A percentile compares a stretch with the other conserved stretches of the same genome.
phyloP scores from a whole-genome alignment of 2,797 vertebrate genomes.

The Carcharodon carcharias region DNA sequence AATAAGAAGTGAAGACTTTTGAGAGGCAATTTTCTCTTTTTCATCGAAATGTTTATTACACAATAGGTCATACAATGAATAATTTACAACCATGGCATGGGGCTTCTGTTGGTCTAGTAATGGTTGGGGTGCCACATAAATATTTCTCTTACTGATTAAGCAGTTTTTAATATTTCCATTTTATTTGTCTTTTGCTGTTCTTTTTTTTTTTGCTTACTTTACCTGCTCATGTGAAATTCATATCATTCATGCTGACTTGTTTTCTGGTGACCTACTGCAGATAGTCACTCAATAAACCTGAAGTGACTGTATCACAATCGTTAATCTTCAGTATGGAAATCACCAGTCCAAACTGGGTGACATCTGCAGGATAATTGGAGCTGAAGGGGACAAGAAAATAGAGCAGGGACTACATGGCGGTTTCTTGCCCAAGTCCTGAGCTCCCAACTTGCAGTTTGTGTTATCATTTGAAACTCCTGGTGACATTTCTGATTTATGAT shows the following conservation, averaged over 20 bases:
- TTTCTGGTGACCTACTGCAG: background rate
- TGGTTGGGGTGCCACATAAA: background rate
- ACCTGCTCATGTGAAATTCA: background rate
- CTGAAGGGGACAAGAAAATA: background rate
- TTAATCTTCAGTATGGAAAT: background rate
- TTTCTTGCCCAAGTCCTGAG: background rate
- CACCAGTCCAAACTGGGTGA: background rate
- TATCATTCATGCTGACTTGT: background rate
- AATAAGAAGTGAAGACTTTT: conserved; percentile 24
- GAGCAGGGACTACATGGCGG: background rate
- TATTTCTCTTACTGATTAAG: background rate
- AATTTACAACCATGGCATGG: background rate
- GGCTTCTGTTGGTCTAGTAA: background rate
- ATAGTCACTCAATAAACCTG: background rate
- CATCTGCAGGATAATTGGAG: background rate
- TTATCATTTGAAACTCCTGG: background rate
- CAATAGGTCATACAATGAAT: background rate
- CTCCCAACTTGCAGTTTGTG: background rate
- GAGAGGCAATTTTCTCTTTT: conserved; percentile 7
- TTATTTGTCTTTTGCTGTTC: background rate
- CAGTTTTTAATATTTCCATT: background rate
- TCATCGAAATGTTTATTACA: background rate
- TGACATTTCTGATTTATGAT: background rate
- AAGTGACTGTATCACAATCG: background rate
- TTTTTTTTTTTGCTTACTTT: background rate